Evolutionary conservation across 2,797 vertebrate genomes (phyloP), one percentile per base, ranked within the genome.

Genomic region (Molothrus aeneus): DNA sequence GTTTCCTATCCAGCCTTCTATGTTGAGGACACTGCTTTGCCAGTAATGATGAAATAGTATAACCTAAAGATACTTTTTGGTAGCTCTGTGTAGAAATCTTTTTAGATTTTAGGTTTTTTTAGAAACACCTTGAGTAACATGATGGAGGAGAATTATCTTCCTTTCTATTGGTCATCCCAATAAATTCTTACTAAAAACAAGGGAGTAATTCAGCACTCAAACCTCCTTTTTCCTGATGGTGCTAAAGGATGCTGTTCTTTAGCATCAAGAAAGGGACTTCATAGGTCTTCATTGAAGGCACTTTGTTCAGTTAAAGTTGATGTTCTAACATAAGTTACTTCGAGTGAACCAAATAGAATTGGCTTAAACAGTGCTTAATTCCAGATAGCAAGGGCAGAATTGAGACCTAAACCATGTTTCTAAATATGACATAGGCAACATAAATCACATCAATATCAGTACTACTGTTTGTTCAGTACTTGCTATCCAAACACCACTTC

Each of bases 381-480:
- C 25, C 32, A 86, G 14, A 8, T 79, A 74, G 42, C 5, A 26
- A 34, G 15, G 64, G 21, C 5, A 2, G 12, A 80, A 36, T 11
- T 53, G 29, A 53, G 51, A 53, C 51, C 7, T 65, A 68, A 90
- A 14, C 32, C 12, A 2, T 29, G 6, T 61, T 92, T 75, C 17
- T 50, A 20, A 70, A 25, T 59, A 38, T 1, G 24, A 9, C 10
- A 6, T 1, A 2, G 29, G 17, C 5, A 28, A 38, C 12, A 13
- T n/a, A 69, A 69, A 63, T 75, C 22, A 11, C n/a, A 47, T 84
- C 36, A 25, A 1, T 11, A 6, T 32, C n/a, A 36, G 18, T 31
- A 5, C 17, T 21, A 17, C 6, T 75, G 10, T 36, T 86, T 71
- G 34, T 85, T 70, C n/a, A 81, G 21, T 79, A 26, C 31, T 72